Conservation (phyloP, 2,113 vertebrate genomes). For the Sturnus vulgaris region DNA sequence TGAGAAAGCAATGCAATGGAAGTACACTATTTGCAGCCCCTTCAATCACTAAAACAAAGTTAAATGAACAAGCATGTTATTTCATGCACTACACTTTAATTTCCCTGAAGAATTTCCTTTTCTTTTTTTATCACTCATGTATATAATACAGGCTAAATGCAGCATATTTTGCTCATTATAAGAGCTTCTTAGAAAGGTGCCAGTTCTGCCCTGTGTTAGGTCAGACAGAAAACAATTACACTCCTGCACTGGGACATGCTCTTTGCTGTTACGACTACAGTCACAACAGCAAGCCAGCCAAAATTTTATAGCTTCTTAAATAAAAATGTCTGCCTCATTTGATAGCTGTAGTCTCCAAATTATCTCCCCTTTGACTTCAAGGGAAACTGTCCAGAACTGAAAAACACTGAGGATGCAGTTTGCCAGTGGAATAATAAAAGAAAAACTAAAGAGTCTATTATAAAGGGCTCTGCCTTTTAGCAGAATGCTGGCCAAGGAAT, state of each 20-base stretch:
- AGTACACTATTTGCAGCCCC: not conserved
- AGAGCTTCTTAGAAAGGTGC: not conserved
- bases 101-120: not conserved
- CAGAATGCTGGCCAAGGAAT: not conserved
- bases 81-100: not conserved
- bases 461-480: not conserved
- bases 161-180: not conserved
- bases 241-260: not conserved
- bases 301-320: not conserved
- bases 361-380: not conserved
- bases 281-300: not conserved
- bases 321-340: not conserved
- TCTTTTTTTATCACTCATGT: not conserved
- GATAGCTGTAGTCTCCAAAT: not conserved
- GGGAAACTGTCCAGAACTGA: not conserved
- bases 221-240: conserved; percentile 12
- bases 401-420: not conserved
- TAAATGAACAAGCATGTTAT: not conserved
- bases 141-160: not conserved
- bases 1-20: not conserved
- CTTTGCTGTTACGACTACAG: not conserved
- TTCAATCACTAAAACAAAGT: not conserved
- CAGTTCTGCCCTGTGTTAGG: not conserved
- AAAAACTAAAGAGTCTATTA: not conserved
- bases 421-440: not conserved